Conservation (phyloP, 2,113 vertebrate genomes). For the Indicator maculatus region DNA sequence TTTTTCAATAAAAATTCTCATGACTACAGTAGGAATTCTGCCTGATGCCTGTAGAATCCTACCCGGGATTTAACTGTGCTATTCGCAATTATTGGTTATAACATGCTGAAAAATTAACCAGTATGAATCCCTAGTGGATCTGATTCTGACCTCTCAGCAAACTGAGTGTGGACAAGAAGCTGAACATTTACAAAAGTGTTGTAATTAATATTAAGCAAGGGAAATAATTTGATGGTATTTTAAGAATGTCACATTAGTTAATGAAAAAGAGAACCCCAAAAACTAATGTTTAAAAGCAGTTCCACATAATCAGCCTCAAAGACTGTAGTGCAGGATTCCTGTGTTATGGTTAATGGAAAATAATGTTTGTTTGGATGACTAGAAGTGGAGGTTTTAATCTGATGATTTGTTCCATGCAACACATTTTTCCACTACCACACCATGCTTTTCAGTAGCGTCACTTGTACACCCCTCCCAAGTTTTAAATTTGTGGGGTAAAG, state of each 20-base stretch:
- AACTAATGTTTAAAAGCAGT: not conserved
- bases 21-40: not conserved
- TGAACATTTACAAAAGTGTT: not conserved
- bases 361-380: not conserved
- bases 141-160: not conserved
- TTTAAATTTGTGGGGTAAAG: not conserved
- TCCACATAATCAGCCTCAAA: not conserved
- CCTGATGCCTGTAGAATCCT: not conserved
- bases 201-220: not conserved
- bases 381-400: not conserved
- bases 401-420: conserved; percentile 14
- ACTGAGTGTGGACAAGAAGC: not conserved
- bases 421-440: conserved; percentile 14
- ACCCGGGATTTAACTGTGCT: not conserved
- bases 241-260: not conserved
- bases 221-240: not conserved
- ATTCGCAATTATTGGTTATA: not conserved
- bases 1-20: not conserved
- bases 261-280: not conserved
- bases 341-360: conserved; percentile 22
- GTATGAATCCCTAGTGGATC: not conserved
- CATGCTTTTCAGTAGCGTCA: not conserved
- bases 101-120: not conserved
- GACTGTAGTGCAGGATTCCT: not conserved
- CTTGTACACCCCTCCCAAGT: not conserved